Conservation (phyloP, 2,888 invertebrate species). For the Andrena camellia region DNA sequence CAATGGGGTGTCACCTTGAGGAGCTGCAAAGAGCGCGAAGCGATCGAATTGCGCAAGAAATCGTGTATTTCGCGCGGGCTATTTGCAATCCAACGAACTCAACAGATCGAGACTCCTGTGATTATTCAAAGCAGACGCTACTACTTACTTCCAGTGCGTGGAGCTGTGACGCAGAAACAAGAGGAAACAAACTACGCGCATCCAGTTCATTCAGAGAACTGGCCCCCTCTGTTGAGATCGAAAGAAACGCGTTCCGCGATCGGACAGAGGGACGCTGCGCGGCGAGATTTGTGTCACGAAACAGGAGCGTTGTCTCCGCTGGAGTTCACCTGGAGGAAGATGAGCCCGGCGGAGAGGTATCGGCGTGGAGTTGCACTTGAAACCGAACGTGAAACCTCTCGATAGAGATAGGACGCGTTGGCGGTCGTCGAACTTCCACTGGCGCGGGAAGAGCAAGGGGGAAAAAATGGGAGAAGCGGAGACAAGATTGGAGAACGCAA, state of each 20-base stretch:
- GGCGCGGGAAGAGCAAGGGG: constrained; percentile 36
- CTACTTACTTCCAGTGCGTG: background rate
- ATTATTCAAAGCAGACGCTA: background rate
- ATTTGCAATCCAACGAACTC: background rate
- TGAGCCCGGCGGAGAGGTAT: background rate
- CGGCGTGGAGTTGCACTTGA: constrained; percentile 14
- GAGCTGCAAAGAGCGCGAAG: background rate
- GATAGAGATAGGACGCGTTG: no score
- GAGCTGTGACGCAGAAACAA: no score
- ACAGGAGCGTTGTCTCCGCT: background rate
- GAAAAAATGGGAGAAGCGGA: constrained; percentile 70
- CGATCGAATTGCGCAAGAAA: constrained; percentile 1
- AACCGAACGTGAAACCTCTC: constrained; percentile 7
- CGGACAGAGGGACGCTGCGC: background rate
- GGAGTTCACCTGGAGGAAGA: background rate
- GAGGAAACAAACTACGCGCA: no score
- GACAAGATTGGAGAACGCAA: constrained; percentile 77
- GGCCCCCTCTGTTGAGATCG: no score
- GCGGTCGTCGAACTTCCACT: constrained; percentile 60
- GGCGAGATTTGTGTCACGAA: constrained; percentile 33
- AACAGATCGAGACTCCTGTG: no score
- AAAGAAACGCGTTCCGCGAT: background rate
- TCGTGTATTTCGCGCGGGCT: no score
- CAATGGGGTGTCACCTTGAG: background rate
- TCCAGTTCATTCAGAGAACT: background rate